Evolutionary conservation across 2,113 vertebrate species (phyloP).

Genomic region (Scolopax mira): DNA sequence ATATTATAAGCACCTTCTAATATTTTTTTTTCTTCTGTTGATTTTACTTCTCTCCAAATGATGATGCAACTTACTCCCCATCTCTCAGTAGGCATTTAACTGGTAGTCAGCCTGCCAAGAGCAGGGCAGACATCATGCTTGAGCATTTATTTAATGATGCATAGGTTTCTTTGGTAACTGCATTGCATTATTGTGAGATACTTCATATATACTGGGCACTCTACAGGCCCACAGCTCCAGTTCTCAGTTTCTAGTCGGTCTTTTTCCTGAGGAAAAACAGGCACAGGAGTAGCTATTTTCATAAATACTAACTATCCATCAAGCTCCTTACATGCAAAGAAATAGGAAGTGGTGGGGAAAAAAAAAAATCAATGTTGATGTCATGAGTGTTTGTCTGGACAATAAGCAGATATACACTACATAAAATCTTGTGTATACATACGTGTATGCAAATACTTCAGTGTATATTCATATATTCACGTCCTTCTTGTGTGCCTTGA

Average conservation of each 20-base stretch:
- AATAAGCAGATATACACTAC: neutral
- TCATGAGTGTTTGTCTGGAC: neutral
- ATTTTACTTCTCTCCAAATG: neutral
- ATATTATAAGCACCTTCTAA: neutral
- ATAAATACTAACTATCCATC: neutral
- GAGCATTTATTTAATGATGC: neutral
- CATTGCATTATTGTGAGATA: neutral
- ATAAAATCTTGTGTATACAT: neutral
- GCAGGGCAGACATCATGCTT: neutral
- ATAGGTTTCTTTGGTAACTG: neutral
- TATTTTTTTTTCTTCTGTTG: neutral
- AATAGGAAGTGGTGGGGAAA: fast-evolving
- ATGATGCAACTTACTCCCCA: neutral
- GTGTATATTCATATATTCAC: neutral
- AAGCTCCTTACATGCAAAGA: neutral
- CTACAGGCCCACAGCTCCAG: neutral
- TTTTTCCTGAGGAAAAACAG: neutral
- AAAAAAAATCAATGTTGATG: neutral
- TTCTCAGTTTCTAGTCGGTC: neutral
- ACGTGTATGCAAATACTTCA: fast-evolving
- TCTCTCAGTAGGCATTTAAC: neutral
- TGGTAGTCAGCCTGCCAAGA: neutral
- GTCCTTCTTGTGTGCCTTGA: neutral
- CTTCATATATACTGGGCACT: neutral
- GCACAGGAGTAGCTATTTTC: neutral